Conservation (phyloP, 1,140 invertebrate species). For the Nebria ingens region DNA sequence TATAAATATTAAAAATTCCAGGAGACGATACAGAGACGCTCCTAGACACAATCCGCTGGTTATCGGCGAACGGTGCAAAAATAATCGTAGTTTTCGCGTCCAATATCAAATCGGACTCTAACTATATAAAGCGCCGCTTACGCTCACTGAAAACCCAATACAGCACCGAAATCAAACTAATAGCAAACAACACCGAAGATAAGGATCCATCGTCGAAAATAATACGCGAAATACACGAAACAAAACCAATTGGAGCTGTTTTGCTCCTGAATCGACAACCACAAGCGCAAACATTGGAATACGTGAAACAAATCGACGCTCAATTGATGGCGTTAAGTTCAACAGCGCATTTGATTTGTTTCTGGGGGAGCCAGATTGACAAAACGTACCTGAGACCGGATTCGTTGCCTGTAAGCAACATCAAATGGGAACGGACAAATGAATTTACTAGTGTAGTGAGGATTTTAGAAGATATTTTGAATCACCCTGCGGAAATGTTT, state of each 20-base stretch:
- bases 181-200: constrained; percentile 22
- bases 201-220: constrained; percentile 27
- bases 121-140: constrained; percentile 23
- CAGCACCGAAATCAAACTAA: constrained; percentile 22
- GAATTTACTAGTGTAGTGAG: background rate
- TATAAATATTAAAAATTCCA: constrained; percentile 19
- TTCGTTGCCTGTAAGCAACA: background rate
- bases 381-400: background rate
- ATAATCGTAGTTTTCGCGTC: constrained; percentile 51
- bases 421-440: background rate
- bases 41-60: constrained; percentile 77
- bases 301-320: constrained; percentile 26
- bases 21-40: constrained; percentile 82
- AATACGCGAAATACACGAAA: constrained; percentile 22
- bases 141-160: constrained; percentile 23
- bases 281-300: constrained; percentile 14
- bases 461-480: background rate
- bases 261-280: constrained; percentile 26
- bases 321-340: constrained; percentile 22
- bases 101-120: constrained; percentile 23
- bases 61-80: constrained; percentile 66
- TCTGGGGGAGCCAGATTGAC: background rate
- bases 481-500: background rate
- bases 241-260: constrained; percentile 26
- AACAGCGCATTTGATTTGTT: constrained; percentile 18